phyloP scores from a whole-genome alignment of 2,797 vertebrate genomes.

The Graptemys geographica region DNA sequence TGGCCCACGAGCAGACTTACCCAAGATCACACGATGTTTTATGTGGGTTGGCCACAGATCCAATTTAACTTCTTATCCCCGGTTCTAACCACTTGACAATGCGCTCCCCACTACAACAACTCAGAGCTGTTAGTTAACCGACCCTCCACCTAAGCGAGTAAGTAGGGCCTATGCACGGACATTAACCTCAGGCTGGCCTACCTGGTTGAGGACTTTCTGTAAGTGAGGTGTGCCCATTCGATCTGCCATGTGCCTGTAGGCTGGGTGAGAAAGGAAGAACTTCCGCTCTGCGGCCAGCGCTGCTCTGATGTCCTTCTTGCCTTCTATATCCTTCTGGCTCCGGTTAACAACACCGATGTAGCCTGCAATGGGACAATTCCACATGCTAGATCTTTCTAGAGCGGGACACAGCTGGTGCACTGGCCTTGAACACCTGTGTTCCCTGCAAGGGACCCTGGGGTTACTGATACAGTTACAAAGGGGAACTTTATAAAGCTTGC shows the following conservation, averaged over 20 bases:
- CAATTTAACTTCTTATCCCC: background rate
- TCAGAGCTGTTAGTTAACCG: background rate
- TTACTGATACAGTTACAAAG: background rate
- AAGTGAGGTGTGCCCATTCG: constrained; percentile 96
- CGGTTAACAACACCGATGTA: constrained; percentile 97
- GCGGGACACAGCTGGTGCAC: background rate
- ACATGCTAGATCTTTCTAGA: background rate
- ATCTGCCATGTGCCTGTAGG: constrained; percentile 95
- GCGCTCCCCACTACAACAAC: background rate
- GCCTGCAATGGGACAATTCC: constrained; percentile 76
- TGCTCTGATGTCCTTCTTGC: constrained; percentile 93
- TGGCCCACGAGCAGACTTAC: background rate
- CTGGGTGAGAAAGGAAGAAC: constrained; percentile 95
- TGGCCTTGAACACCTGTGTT: background rate
- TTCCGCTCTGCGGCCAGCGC: constrained; percentile 95
- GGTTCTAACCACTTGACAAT: background rate
- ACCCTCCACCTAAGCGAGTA: background rate
- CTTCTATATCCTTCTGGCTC: constrained; percentile 98
- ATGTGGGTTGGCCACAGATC: background rate
- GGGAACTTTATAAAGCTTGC: background rate
- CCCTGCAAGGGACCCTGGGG: background rate
- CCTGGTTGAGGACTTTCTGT: constrained; percentile 95
- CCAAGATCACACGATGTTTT: background rate
- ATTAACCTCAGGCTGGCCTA: constrained; percentile 28
- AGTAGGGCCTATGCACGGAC: background rate